Evolutionary conservation across 1,140 invertebrate genomes (phyloP).

Genomic region (Pseudomyrmex sp.): DNA sequence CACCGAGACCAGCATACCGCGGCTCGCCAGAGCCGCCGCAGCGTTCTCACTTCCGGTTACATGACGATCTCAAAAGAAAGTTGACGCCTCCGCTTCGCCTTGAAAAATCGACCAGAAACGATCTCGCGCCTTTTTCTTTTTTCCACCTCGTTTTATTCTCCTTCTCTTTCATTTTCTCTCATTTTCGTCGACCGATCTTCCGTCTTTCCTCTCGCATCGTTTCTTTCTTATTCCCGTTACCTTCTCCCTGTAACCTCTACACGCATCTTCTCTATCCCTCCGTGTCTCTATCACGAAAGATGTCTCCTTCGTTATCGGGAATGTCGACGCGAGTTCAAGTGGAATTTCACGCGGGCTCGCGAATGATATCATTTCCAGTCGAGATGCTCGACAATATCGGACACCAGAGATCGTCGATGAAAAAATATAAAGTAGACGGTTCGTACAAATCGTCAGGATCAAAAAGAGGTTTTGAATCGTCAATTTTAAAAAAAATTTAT

Average conservation of each 20-base stretch:
- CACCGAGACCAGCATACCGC: conserved; percentile 37
- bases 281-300: conserved; percentile 53
- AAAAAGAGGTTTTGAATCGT: background rate
- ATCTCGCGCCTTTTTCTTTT: conserved; percentile 31
- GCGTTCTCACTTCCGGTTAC: conserved; percentile 62
- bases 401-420: conserved; percentile 55
- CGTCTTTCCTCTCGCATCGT: conserved; percentile 45
- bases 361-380: conserved; percentile 69
- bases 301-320: conserved; percentile 71
- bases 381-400: conserved; percentile 68
- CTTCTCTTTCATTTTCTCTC: background rate
- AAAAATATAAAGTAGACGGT: conserved; percentile 33
- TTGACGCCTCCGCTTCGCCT: conserved; percentile 9
- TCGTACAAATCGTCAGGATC: conserved; percentile 28
- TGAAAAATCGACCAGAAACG: conserved; percentile 69
- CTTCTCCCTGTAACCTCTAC: background rate
- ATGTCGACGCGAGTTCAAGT: conserved; percentile 72
- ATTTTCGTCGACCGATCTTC: background rate
- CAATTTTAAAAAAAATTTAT: background rate
- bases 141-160: conserved; percentile 12
- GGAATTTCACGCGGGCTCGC: conserved; percentile 64
- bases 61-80: conserved; percentile 52
- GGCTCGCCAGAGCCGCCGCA: conserved; percentile 60
- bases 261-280: conserved; percentile 33
- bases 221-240: conserved; percentile 39